These are phyloP conservation scores for Gryon sp. DNA, from an alignment of 1,140 invertebrate species.

Conservation along the genomic window DNA sequence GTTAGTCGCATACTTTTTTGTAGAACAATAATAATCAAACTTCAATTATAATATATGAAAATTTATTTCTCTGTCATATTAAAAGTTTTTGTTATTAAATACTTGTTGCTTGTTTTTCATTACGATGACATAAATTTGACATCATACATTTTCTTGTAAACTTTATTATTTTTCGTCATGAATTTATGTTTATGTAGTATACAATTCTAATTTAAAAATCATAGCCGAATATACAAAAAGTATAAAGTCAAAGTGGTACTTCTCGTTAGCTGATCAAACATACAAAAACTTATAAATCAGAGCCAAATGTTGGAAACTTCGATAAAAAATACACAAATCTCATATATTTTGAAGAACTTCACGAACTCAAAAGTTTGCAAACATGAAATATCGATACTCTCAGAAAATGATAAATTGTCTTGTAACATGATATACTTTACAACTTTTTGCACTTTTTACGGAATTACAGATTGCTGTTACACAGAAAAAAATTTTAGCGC, in stretches of 20 bases:
- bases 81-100: too few relatives aligned
- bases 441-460: constrained; percentile 24
- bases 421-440: constrained; percentile 44
- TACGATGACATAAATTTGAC: too few relatives aligned
- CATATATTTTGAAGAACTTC: constrained; percentile 54
- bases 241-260: constrained; percentile 20
- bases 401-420: constrained; percentile 42
- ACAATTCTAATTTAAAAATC: background rate
- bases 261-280: constrained; percentile 19
- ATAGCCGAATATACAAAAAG: background rate
- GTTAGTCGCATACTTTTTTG: too few relatives aligned
- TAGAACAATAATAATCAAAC: too few relatives aligned
- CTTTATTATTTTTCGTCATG: too few relatives aligned
- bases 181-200: too few relatives aligned
- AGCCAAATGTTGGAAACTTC: constrained; percentile 31
- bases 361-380: constrained; percentile 48
- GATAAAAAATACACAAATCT: constrained; percentile 53
- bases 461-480: constrained; percentile 20
- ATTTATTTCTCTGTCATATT: too few relatives aligned
- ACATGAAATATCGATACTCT: constrained; percentile 56
- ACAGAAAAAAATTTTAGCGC: constrained; percentile 4
- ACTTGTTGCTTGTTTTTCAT: too few relatives aligned
- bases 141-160: too few relatives aligned
- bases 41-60: too few relatives aligned
- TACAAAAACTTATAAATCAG: constrained; percentile 54